Base-by-base conservation (phyloP, 2,888 invertebrate species). In the Leptinotarsa tumamoca region DNA sequence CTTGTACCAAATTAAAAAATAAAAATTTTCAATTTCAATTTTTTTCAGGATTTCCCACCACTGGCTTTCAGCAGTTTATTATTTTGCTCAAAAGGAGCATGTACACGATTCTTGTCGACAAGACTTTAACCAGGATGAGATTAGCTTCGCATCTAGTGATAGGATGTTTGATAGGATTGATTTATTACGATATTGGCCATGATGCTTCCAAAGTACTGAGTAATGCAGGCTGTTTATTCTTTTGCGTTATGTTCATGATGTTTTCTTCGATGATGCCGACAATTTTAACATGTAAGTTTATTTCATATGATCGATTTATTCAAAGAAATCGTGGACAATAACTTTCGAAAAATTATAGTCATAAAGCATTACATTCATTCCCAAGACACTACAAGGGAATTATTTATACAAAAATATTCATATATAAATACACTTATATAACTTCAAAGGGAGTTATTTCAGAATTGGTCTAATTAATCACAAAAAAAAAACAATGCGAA, bases 251-350 rank as follows among this genome's bases (percentile, higher is more conserved):
- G 89, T 98, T 98, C 89, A 95, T 98, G 82, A 98, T 98, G 94
- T 98, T 98, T 88, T 97, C 98, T 71, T 97, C 98, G 69, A 96
- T 98, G 95, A 98, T 98, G 98, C 98, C 98, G 80, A 98, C 98
- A 69, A 97, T 98, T 85, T 92, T 98, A 84, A 98, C 98, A 86
- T 98, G 98, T 98, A 90, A 95, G 96, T 93, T 67, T 23, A 51
- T n/a, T 21, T 5, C 27, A 54, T 23, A 3, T 3, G 7, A 43
- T 43, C 43, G 43, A 43, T 43, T 10, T 10, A 43, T 43, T 43
- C 43, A 10, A 10, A 3, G 43, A 13, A 14, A 13, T 18, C 18
- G 4, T 58, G 18, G 21, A 13, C 43, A 43, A 43, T 10, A 43
- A 43, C 43, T 43, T 10, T 33, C 10, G 33, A 33, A 33, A 33